Base-by-base conservation (phyloP, 2,797 vertebrate genomes). In the Crenichthys baileyi region DNA sequence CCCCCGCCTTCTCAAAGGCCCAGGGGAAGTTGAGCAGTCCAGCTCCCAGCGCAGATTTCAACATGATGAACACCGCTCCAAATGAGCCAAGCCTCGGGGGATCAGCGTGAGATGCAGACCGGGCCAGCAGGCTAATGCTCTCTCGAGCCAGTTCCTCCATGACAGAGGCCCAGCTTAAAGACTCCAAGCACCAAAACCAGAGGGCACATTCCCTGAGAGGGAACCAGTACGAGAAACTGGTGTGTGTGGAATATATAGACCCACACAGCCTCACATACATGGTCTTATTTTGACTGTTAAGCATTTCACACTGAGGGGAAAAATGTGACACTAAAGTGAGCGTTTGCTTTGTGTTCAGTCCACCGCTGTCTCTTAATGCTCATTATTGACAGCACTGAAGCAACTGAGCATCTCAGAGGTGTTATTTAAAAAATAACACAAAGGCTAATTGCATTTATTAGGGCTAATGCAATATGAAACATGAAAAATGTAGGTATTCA, bases 11-110 rank as follows among this genome's bases (percentile, higher is more conserved):
- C 91, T 95, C 80, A 87, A 99, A 99, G 2, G 98, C 98, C 98
- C 98, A 98, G 22, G 98, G 97, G 76, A 99, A 98, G 92, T 96
- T 99, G 39, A 99, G 97, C 53, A 99, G 96, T 18, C 98, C 98
- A 0, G 97, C 98, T 7, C 98, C 98, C 73, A 99, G 96, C 0
- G 98, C 96, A 0, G 98, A 98, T 80, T 99, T 99, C 56, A 99
- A 91, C 95, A 98, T 95, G 83, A 99, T 99, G 93, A 98, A 98
- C 72, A 97, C 90, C 0, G 98, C 98, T 0, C 97, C 97, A 0
- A 95, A 91, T 0, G 97, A 97, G 24, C 98, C 97, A 29, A 99
- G 94, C 20, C 89, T 84, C 0, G 95, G 91, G 1, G 89, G 68
- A 3, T 92, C 83, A 0, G 90, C 15, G 0, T 88, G 90, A 1